Percentiles rank a stretch among this genome's conserved stretches.
Conservation (phyloP, 2,113 vertebrate species). For the Panurus biarmicus region DNA sequence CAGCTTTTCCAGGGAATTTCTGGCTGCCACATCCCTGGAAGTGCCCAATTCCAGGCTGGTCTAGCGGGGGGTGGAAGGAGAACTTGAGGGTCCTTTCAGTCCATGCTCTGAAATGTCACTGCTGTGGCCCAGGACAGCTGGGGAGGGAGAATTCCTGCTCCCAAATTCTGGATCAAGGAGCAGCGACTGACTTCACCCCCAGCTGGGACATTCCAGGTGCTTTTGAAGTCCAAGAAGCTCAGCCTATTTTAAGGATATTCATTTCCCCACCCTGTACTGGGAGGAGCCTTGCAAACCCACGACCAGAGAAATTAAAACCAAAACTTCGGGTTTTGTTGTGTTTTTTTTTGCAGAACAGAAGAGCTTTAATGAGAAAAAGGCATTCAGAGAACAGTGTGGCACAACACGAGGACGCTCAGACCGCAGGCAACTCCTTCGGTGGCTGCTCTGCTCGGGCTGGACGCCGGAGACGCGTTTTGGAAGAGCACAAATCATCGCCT, state of each 20-base stretch:
- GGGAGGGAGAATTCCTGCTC: neutral
- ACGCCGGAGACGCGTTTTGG: neutral
- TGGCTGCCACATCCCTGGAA: neutral
- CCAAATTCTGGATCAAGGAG: neutral
- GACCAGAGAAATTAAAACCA: neutral
- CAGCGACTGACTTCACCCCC: neutral
- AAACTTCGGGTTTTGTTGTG: neutral
- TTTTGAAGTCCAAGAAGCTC: neutral
- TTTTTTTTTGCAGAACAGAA: neutral
- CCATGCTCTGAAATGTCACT: neutral
- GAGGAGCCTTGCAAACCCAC: neutral
- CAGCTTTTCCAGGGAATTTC: neutral
- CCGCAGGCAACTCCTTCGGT: neutral
- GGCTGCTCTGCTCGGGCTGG: neutral
- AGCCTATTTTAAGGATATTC: neutral
- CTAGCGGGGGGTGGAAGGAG: rapidly evolving
- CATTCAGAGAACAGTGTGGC: neutral
- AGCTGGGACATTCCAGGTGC: neutral
- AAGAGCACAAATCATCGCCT: neutral
- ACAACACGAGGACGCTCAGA: neutral
- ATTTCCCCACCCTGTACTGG: neutral
- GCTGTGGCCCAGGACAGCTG: neutral
- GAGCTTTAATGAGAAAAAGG: neutral
- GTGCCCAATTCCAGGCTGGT: neutral
- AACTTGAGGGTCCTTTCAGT: neutral